These are phyloP conservation scores for Allolobophora icterica DNA, from an alignment of 2,888 invertebrate genomes.

Conservation along the genomic window DNA sequence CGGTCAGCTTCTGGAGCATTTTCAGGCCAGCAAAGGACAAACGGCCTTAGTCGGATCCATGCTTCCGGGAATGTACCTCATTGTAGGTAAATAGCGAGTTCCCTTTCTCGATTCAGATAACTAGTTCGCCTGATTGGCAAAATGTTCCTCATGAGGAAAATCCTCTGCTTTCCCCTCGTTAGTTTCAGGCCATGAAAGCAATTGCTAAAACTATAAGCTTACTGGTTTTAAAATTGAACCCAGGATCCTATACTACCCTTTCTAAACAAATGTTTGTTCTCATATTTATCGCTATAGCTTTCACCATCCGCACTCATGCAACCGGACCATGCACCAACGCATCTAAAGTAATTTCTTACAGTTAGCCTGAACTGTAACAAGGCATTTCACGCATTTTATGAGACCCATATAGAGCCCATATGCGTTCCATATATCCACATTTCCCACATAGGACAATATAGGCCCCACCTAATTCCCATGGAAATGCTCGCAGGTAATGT, in stretches of 20 bases:
- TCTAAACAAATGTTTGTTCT: not conserved
- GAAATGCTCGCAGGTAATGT: no score
- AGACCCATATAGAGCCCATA: no score
- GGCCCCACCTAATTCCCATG: no score
- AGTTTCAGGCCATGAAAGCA: not conserved
- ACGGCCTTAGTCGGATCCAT: conserved; percentile 84
- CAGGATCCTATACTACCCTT: not conserved
- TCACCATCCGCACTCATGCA: no score
- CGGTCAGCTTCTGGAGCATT: conserved; percentile 72
- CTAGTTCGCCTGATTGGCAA: not conserved
- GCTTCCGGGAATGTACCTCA: conserved; percentile 85
- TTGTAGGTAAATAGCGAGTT: conserved; percentile 73
- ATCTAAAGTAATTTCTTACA: no score
- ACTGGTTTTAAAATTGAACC: not conserved
- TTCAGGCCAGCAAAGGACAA: conserved; percentile 73
- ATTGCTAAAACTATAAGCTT: not conserved
- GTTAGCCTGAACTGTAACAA: no score
- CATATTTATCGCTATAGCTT: not conserved
- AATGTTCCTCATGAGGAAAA: not conserved
- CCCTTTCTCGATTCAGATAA: not conserved
- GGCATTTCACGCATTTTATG: no score
- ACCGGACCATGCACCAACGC: no score
- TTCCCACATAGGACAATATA: no score
- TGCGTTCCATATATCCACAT: no score
- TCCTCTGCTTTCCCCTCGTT: not conserved